Evolutionary conservation across 2,797 vertebrate species (phyloP).

Genomic region (Centroberyx gerrardi): DNA sequence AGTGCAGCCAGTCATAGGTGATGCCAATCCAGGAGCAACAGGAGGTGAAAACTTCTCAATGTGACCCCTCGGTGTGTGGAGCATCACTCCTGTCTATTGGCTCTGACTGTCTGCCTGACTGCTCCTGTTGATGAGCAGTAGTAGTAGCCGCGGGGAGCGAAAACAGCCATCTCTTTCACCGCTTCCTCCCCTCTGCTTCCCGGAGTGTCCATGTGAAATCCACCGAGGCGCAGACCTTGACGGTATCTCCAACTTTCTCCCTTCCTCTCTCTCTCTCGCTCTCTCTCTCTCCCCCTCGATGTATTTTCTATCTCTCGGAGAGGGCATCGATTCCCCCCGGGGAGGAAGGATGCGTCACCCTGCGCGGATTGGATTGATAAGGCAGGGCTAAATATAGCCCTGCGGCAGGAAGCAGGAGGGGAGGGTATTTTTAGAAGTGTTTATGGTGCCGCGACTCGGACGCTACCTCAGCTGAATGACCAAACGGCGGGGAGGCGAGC

Average conservation of each 20-base stretch:
- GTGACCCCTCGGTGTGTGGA: conserved; percentile 67
- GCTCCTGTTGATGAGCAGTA: conserved; percentile 57
- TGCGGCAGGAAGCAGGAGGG: conserved; percentile 76
- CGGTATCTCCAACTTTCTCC: conserved; percentile 45
- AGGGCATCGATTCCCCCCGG: conserved; percentile 74
- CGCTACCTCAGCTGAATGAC: conserved; percentile 70
- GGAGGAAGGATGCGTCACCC: conserved; percentile 78
- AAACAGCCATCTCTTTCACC: conserved; percentile 47
- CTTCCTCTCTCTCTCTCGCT: conserved; percentile 17
- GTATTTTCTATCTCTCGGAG: conserved; percentile 63
- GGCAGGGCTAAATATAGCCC: conserved; percentile 83
- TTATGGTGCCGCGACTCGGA: conserved; percentile 73
- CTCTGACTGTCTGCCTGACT: conserved; percentile 53
- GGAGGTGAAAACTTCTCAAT: conserved; percentile 66
- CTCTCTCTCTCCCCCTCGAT: conserved; percentile 34
- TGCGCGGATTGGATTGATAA: conserved; percentile 83
- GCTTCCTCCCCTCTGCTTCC: conserved; percentile 33
- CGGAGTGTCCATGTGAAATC: conserved; percentile 29
- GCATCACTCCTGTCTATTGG: conserved; percentile 59
- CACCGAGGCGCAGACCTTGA: conserved; percentile 51
- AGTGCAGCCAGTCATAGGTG: conserved; percentile 53
- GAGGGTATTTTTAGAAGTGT: conserved; percentile 85
- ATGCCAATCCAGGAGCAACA: conserved; percentile 59
- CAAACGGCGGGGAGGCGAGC: conserved; percentile 46
- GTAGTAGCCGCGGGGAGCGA: conserved; percentile 52